These are phyloP conservation scores for Nothoprocta perdicaria DNA, from an alignment of 2,113 vertebrate species.

Conservation along the genomic window DNA sequence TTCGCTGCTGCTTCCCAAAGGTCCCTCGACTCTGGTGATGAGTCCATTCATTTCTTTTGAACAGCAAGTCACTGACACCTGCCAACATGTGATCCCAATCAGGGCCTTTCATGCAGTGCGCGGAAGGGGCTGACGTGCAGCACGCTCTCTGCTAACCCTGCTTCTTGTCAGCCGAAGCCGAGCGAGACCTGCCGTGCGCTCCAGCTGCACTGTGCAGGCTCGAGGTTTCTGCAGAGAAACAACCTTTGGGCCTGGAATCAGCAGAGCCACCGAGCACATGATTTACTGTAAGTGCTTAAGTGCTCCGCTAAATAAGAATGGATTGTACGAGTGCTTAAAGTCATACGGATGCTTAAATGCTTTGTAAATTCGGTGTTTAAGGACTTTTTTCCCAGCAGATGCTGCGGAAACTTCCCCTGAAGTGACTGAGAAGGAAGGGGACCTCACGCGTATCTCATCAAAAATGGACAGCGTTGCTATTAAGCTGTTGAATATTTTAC, in stretches of 20 bases:
- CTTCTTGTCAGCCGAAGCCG: not conserved
- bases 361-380: conserved; percentile 26
- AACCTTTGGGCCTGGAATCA: not conserved
- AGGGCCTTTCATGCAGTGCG: not conserved
- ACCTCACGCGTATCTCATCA: not conserved
- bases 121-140: not conserved
- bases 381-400: conserved; percentile 30
- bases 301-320: conserved; percentile 15
- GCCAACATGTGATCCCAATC: not conserved
- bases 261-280: not conserved
- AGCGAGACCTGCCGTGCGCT: not conserved
- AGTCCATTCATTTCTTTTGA: not conserved
- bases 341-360: conserved; percentile 40
- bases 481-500: not conserved
- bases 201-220: not conserved
- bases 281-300: conserved; percentile 55
- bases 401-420: not conserved
- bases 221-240: not conserved
- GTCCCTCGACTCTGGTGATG: not conserved
- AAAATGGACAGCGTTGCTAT: not conserved
- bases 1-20: not conserved
- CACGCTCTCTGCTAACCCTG: not conserved
- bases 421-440: not conserved
- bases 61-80: not conserved
- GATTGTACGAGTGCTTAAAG: conserved; percentile 17